Percentiles rank a stretch among this genome's conserved stretches.
phyloP scores from a whole-genome alignment of 2,797 vertebrate species.

The Champsocephalus esox region DNA sequence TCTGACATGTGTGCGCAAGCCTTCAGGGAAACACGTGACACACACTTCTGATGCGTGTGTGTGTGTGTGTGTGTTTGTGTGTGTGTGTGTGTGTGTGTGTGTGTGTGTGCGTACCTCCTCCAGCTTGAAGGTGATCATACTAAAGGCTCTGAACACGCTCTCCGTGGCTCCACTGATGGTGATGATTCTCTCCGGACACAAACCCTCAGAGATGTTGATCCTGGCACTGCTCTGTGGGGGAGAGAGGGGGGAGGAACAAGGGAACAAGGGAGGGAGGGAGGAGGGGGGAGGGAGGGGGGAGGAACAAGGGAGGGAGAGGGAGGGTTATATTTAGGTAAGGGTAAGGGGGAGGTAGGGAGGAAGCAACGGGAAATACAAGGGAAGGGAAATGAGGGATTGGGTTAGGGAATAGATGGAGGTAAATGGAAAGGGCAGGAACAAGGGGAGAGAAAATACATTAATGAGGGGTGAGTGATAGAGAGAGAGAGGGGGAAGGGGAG shows the following conservation, averaged over 20 bases:
- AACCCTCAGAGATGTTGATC: conserved; percentile 96
- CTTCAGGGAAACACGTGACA: no score
- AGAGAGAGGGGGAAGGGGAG: conserved; percentile 44
- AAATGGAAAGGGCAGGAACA: background rate
- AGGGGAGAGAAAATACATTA: conserved; percentile 64
- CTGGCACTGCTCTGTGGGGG: conserved; percentile 91
- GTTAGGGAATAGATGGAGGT: background rate
- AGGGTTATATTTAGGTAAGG: background rate
- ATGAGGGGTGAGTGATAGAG: conserved; percentile 36
- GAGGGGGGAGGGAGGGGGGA: background rate
- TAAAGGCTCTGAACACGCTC: conserved; percentile 93
- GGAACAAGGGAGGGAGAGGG: conserved; percentile 10
- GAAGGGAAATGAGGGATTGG: conserved; percentile 17
- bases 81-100: no score
- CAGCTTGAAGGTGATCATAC: conserved; percentile 96
- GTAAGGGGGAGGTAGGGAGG: conserved; percentile 1
- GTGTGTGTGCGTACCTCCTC: conserved; percentile 85
- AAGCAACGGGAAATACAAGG: conserved; percentile 21
- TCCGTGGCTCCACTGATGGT: conserved; percentile 95
- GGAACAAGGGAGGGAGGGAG: background rate
- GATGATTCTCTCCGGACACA: conserved; percentile 95
- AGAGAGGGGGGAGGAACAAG: background rate
- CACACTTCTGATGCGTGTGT: no score
- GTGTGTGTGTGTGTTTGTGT: no score
- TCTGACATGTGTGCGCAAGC: background rate